Evolutionary conservation across 2,113 vertebrate species (phyloP).

Genomic region (Hystrix brachyura): DNA sequence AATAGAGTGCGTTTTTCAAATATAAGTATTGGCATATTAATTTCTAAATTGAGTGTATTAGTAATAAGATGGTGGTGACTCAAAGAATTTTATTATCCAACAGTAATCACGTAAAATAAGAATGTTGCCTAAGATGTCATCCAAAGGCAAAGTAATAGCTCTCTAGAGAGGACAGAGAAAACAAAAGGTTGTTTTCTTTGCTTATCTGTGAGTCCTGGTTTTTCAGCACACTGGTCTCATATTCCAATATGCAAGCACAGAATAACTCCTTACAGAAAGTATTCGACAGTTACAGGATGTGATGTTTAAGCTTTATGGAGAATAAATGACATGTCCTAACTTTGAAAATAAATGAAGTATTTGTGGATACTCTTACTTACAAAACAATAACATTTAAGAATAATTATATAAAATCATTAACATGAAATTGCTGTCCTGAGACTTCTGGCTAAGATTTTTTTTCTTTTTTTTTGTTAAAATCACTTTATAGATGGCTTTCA

Average conservation of each 20-base stretch:
- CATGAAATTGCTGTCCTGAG: background rate
- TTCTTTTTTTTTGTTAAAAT: constrained; percentile 14
- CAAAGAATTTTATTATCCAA: background rate
- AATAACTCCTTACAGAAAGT: background rate
- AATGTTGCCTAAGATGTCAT: background rate
- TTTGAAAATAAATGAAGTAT: background rate
- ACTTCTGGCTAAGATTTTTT: background rate
- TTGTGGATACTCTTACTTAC: background rate
- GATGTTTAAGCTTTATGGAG: background rate
- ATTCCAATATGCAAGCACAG: background rate
- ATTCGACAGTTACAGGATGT: background rate
- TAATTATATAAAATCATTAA: background rate
- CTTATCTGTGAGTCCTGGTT: background rate
- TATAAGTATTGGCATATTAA: background rate
- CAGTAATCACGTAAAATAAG: background rate
- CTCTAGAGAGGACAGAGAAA: background rate
- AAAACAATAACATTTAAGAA: background rate
- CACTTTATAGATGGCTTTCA: background rate
- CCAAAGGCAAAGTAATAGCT: background rate
- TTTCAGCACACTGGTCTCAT: background rate
- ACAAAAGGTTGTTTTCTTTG: background rate
- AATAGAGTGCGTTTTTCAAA: background rate
- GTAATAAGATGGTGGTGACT: background rate
- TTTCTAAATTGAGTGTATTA: constrained; percentile 43
- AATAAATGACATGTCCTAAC: background rate